Conservation (phyloP, 2,113 vertebrate species). For the Anguilla rostrata region DNA sequence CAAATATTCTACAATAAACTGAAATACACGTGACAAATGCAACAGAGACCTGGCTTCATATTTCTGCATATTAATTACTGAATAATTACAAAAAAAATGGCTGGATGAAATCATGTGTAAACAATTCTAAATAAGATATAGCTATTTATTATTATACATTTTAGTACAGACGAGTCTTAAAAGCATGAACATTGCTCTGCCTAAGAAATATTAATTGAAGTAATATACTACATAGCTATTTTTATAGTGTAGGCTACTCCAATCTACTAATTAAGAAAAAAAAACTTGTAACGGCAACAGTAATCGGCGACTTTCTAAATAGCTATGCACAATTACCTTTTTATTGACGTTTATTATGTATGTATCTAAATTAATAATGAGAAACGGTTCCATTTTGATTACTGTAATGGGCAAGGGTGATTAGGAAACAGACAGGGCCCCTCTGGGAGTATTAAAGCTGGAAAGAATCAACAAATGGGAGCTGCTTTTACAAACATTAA, state of each 20-base stretch:
- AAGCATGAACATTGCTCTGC: too few species aligned
- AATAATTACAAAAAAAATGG: neutral
- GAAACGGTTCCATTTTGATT: neutral
- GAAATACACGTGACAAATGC: neutral
- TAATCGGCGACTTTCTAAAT: too few species aligned
- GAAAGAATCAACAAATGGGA: neutral
- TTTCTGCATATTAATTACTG: neutral
- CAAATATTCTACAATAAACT: neutral
- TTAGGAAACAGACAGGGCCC: neutral
- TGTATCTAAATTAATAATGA: neutral
- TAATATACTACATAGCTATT: neutral
- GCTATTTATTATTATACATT: too few species aligned
- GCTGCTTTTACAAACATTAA: constrained; percentile 2
- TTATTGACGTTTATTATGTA: too few species aligned
- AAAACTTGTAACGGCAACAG: too few species aligned
- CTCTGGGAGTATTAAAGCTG: neutral
- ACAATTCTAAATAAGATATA: neutral
- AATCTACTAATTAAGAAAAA: too few species aligned
- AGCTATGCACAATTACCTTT: too few species aligned
- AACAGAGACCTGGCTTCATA: neutral
- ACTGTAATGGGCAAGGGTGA: neutral
- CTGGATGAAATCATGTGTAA: neutral
- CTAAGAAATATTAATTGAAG: neutral
- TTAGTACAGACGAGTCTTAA: too few species aligned
- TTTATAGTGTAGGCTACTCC: neutral